Evolutionary conservation across 2,888 invertebrate genomes (phyloP), one percentile per base, ranked within the genome.

Genomic region (Eupeodes luniger): DNA sequence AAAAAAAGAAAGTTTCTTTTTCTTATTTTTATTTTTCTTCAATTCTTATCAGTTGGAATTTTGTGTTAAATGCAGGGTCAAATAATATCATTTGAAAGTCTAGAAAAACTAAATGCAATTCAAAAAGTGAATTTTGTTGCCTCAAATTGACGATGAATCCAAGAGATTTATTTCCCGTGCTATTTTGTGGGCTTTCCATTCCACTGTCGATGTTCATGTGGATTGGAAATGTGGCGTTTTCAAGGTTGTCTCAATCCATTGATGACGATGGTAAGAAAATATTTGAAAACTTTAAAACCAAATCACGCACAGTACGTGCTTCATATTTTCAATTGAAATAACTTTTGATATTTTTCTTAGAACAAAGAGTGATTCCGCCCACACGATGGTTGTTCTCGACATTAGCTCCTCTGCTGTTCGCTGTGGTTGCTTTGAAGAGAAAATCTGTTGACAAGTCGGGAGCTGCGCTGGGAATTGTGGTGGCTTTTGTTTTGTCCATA

Each of bases 121-220:
- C 55, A 16, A 27, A 2, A 27, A 59, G 51, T 57, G 36, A 62
- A 44, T 40, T 61, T 61, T 11, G 14, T 19, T 27, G 53, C 16
- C 55, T 49, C 11, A 16, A 9, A 53, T 64, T 36, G 9, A 85
- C 36, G 11, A 85, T 88, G 88, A 78, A 79, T 55, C 74, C 75
- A 4, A 81, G 77, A 53, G 90, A 90, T 49, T 92, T 95, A 89
- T 91, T 95, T 91, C 96, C 96, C 81, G 94, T 96, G 57, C 91
- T 96, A 4, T 92, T 96, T 49, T 95, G 96, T 91, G 95, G 96
- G 5, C 93, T 96, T 85, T 95, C 96, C 4, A 95, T 97, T 91
- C 97, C 97, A 9, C 90, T 96, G n/a, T 96, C 97, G 0, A 95
- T 97, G 94, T 95, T 96, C 36, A 95, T 97, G 94, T 97, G 97